These are phyloP conservation scores for Dasypolia templi DNA, from an alignment of 2,888 invertebrate species.

Conservation along the genomic window DNA sequence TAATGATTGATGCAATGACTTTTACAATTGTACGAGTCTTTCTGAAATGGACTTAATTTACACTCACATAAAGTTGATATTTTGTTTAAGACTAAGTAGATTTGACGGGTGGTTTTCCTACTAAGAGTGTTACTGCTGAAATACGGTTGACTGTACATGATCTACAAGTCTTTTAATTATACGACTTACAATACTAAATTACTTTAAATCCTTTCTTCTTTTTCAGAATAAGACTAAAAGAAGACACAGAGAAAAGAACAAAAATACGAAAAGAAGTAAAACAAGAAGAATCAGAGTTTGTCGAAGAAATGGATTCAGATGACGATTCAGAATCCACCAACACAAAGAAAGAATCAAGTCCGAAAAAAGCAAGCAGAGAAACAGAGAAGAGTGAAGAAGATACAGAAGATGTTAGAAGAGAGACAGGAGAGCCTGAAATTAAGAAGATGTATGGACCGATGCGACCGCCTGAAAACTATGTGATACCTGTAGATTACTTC, in stretches of 20 bases:
- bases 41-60: not conserved
- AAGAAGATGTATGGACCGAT: constrained; percentile 86
- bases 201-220: not conserved
- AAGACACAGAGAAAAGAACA: constrained; percentile 79
- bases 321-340: constrained; percentile 66
- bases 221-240: constrained; percentile 87
- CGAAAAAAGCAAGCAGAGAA: not conserved
- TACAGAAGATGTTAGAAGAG: constrained; percentile 35
- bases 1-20: not conserved
- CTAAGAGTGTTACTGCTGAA: not conserved
- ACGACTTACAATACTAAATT: not conserved
- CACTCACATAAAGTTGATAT: not conserved
- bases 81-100: not conserved
- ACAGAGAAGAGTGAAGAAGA: constrained; percentile 33
- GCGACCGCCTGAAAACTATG: constrained; percentile 87
- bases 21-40: not conserved
- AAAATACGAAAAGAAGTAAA: constrained; percentile 72
- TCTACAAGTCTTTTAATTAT: not conserved
- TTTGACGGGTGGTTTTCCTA: not conserved
- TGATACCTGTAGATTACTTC: constrained; percentile 85
- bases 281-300: constrained; percentile 84
- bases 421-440: constrained; percentile 40
- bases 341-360: constrained; percentile 18
- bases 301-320: constrained; percentile 89
- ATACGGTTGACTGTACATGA: not conserved